Evolutionary conservation across 2,888 invertebrate species (phyloP).

Genomic region (Caenorhabditis japonica): DNA sequence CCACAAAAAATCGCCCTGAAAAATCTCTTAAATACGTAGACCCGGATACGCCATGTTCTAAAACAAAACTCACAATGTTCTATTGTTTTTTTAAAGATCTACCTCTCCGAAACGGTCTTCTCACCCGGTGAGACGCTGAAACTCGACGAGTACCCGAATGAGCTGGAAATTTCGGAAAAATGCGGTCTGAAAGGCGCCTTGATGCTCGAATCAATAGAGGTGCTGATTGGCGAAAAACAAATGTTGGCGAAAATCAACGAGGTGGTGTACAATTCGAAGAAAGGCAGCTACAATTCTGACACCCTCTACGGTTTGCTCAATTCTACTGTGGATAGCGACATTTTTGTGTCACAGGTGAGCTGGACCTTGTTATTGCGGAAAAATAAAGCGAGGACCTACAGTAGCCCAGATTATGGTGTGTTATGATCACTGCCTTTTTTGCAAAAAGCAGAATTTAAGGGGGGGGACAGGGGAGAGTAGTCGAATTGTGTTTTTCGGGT

Average conservation of each 20-base stretch:
- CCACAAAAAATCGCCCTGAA: too few species aligned
- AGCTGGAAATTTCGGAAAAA: constrained; percentile 47
- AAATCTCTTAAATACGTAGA: too few species aligned
- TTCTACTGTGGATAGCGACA: constrained; percentile 44
- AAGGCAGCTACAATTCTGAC: constrained; percentile 21
- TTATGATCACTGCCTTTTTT: too few species aligned
- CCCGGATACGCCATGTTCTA: too few species aligned
- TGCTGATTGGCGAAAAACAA: constrained; percentile 50
- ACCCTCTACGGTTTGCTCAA: constrained; percentile 39
- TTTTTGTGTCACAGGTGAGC: constrained; percentile 46
- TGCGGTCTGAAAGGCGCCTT: constrained; percentile 59
- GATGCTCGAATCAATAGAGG: constrained; percentile 56
- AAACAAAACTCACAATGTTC: too few species aligned
- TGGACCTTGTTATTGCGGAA: too few species aligned
- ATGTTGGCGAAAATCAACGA: constrained; percentile 55
- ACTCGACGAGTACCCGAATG: constrained; percentile 53
- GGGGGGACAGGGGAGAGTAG: too few species aligned
- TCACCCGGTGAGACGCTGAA: constrained; percentile 40
- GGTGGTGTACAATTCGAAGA: constrained; percentile 46
- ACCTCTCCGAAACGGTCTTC: constrained; percentile 52
- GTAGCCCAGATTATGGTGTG: too few species aligned
- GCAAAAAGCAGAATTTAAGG: too few species aligned
- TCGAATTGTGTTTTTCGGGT: too few species aligned
- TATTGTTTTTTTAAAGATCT: constrained; percentile 45
- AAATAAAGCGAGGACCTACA: too few species aligned